Evolutionary conservation across 2,113 vertebrate genomes (phyloP).

Genomic region (Piaya cayana): DNA sequence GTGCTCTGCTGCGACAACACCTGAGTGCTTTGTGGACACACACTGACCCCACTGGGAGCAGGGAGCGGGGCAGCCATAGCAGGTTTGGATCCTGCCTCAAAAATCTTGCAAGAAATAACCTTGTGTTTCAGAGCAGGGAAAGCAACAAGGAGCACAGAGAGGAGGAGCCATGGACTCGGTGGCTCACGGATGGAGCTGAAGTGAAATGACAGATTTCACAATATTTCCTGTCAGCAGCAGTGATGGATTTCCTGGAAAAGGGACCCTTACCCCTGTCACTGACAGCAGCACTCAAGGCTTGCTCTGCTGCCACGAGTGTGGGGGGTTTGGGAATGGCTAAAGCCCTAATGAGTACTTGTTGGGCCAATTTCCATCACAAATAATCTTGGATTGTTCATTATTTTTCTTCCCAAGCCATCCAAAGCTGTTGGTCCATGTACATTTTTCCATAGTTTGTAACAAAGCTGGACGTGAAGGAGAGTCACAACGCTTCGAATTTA

Average conservation of each 20-base stretch:
- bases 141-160: not conserved
- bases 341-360: not conserved
- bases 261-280: too few relatives aligned
- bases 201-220: not conserved
- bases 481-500: not conserved
- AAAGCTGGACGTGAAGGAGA: not conserved
- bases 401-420: not conserved
- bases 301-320: not conserved
- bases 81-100: not conserved
- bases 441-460: fast-evolving
- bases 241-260: not conserved
- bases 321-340: too few relatives aligned
- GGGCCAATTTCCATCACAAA: not conserved
- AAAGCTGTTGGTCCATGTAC: fast-evolving
- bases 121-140: not conserved
- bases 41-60: not conserved
- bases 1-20: fast-evolving
- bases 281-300: not conserved
- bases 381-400: not conserved
- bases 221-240: not conserved
- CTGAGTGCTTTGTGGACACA: fast-evolving
- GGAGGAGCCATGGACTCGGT: fast-evolving
- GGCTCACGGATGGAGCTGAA: not conserved
- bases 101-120: not conserved
- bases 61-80: fast-evolving